phyloP scores from a whole-genome alignment of 2,797 vertebrate genomes.

The Typhlichthys eigenmanni region DNA sequence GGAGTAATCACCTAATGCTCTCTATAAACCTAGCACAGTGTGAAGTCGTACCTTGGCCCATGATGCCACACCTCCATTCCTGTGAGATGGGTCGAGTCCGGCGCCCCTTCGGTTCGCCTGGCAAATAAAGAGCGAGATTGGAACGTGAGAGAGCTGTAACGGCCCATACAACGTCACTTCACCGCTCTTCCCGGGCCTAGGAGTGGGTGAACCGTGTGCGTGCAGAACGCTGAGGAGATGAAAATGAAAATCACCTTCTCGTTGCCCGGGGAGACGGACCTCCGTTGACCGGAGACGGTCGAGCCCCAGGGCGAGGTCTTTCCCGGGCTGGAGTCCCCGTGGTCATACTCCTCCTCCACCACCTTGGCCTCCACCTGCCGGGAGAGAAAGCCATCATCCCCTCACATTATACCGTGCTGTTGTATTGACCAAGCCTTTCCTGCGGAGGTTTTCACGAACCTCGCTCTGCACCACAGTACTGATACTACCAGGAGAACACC shows the following conservation, averaged over 20 bases:
- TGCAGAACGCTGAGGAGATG: slow-evolving; percentile 28
- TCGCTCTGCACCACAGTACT: slow-evolving; percentile 25
- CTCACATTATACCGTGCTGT: slow-evolving; percentile 38
- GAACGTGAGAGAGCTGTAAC: slow-evolving; percentile 29
- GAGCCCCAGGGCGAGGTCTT: slow-evolving; percentile 35
- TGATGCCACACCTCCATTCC: slow-evolving; percentile 28
- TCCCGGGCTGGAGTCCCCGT: slow-evolving; percentile 26
- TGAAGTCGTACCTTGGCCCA: slow-evolving; percentile 41
- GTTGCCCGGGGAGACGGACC: slow-evolving; percentile 27
- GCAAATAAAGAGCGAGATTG: slow-evolving; percentile 28
- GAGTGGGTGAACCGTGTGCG: slow-evolving; percentile 2
- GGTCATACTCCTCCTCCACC: slow-evolving; percentile 61
- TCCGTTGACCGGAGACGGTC: slow-evolving; percentile 22
- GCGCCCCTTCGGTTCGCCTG: slow-evolving; percentile 14
- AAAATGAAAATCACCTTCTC: slow-evolving; percentile 42
- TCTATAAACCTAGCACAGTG: slow-evolving; percentile 17
- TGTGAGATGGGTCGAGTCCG: slow-evolving; percentile 10
- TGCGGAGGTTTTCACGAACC: slow-evolving; percentile 22
- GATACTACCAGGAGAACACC: not conserved
- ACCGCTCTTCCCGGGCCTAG: not conserved
- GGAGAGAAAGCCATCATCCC: slow-evolving; percentile 20
- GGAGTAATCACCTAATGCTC: not conserved
- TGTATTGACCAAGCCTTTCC: slow-evolving; percentile 28
- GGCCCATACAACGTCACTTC: slow-evolving; percentile 34
- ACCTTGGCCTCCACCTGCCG: slow-evolving; percentile 65